Conservation (phyloP, 2,888 invertebrate genomes). For the Tetropium fuscum region DNA sequence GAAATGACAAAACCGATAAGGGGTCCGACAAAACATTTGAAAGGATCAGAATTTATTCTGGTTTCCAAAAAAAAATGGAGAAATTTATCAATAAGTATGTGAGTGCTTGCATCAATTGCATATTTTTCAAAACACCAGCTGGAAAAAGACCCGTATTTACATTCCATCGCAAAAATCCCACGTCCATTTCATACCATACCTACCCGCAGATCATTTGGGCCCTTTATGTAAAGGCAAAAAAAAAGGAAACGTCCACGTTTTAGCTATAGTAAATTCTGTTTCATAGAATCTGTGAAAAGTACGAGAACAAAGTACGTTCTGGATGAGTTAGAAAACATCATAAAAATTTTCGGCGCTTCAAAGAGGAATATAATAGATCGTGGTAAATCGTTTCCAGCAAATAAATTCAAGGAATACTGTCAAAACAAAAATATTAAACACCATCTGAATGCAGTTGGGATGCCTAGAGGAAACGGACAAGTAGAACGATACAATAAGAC, state of each 20-base stretch:
- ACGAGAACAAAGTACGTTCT: background rate
- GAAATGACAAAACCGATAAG: too few relatives aligned
- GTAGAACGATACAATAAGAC: conserved; percentile 44
- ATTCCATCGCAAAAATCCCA: background rate
- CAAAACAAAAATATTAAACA: conserved; percentile 2
- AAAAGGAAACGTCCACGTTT: background rate
- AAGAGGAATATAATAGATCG: background rate
- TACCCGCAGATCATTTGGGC: background rate
- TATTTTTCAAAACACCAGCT: background rate
- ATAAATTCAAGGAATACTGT: conserved; percentile 54
- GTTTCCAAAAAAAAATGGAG: background rate
- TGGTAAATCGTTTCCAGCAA: conserved; percentile 51
- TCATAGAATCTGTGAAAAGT: background rate
- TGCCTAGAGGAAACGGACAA: conserved; percentile 55
- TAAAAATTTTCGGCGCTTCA: background rate
- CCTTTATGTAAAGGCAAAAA: background rate
- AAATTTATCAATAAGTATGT: background rate
- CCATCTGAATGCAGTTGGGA: conserved; percentile 35
- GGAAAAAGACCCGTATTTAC: background rate
- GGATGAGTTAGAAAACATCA: too few relatives aligned
- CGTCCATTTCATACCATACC: too few relatives aligned
- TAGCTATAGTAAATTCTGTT: background rate
- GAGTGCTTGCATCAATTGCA: background rate
- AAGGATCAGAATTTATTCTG: too few relatives aligned
- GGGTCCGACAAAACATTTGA: too few relatives aligned